These are phyloP conservation scores for Rapana venosa DNA, from an alignment of 2,888 invertebrate species.

Conservation along the genomic window DNA sequence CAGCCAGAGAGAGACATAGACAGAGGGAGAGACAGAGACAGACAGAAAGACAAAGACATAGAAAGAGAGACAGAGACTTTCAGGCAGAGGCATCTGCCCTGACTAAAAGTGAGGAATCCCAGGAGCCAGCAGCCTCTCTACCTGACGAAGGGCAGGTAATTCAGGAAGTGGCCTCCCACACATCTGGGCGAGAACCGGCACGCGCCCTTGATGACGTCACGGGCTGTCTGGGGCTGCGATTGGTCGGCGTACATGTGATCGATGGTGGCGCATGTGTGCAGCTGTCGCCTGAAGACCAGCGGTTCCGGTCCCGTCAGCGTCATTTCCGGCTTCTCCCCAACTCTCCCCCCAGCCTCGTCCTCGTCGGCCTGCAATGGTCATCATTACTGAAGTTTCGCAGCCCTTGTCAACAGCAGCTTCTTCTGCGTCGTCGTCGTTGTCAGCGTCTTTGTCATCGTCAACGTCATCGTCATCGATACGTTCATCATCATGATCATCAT, in stretches of 20 bases:
- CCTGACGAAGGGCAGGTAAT: background rate
- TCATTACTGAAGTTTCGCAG: background rate
- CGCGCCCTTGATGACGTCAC: constrained; percentile 11
- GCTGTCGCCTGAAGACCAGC: background rate
- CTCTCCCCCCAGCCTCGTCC: background rate
- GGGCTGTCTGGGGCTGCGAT: constrained; percentile 2
- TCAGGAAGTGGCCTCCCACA: background rate
- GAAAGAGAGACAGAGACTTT: no score
- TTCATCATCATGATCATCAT: background rate
- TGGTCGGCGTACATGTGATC: constrained; percentile 16
- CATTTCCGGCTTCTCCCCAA: background rate
- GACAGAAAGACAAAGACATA: no score
- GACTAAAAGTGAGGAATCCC: no score
- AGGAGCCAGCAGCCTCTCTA: background rate
- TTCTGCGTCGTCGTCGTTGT: background rate
- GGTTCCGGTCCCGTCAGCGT: background rate
- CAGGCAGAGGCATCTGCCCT: no score
- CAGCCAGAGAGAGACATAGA: no score
- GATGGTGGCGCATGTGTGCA: background rate
- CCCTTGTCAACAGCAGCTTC: background rate
- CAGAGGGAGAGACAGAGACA: no score
- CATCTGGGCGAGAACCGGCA: background rate
- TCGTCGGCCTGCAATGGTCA: background rate
- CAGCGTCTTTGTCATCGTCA: background rate
- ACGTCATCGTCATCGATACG: background rate